These are phyloP conservation scores for Epinotia brunnichana DNA, from an alignment of 2,888 invertebrate species.

Conservation along the genomic window DNA sequence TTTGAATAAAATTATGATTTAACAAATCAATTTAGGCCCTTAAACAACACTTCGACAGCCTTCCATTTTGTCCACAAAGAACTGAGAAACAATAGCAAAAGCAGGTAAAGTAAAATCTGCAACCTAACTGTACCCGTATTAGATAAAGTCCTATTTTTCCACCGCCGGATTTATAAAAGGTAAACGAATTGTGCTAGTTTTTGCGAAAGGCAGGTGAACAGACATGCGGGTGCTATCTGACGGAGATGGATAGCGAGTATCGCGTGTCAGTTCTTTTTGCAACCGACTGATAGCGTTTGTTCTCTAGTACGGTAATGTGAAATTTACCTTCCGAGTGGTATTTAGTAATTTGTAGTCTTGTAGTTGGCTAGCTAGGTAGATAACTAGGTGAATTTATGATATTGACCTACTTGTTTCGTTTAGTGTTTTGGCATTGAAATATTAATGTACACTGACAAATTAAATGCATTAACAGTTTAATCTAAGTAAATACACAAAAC, in stretches of 20 bases:
- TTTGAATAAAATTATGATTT: too few species aligned
- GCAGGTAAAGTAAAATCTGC: not conserved
- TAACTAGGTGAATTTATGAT: not conserved
- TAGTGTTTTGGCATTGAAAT: not conserved
- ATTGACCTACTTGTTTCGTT: not conserved
- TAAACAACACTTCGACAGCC: too few species aligned
- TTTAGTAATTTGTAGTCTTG: too few species aligned
- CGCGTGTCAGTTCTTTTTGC: constrained; percentile 9
- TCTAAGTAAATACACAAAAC: too few species aligned
- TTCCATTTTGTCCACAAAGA: not conserved
- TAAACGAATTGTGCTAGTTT: not conserved
- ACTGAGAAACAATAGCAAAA: not conserved
- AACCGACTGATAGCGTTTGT: constrained; percentile 1
- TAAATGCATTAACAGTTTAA: too few species aligned
- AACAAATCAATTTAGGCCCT: too few species aligned
- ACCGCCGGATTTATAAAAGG: not conserved
- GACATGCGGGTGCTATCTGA: constrained; percentile 17
- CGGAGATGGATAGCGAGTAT: constrained; percentile 10
- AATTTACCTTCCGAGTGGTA: not conserved
- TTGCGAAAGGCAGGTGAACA: not conserved
- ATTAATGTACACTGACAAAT: too few species aligned
- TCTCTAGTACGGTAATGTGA: constrained; percentile 2
- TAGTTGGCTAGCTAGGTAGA: not conserved
- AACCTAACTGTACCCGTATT: not conserved
- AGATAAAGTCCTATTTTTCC: not conserved